Base-by-base conservation (phyloP, 2,888 invertebrate species). In the Mesorhabditis belari region DNA sequence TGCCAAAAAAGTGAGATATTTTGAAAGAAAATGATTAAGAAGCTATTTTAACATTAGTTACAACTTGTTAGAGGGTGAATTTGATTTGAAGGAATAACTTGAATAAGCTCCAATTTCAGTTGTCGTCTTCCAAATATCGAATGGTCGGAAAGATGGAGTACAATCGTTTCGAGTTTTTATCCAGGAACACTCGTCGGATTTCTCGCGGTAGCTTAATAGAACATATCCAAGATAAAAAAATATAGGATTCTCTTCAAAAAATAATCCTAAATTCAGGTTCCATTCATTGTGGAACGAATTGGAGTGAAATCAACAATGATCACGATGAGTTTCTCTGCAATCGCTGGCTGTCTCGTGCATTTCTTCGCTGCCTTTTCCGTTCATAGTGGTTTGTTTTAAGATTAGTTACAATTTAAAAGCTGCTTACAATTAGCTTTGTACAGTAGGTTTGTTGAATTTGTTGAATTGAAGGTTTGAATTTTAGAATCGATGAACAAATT, bases 141-240 rank as follows among this genome's bases (percentile, higher is more conserved):
- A 23, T 77, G 77, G 76, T 62, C 71, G 3, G 55, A 66, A 5
- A 63, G 71, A 53, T 78, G 77, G 77, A 72, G 75, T 59, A 63
- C 71, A 4, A 65, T 72, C 29, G 76, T 78, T 24, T 69, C 77
- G 21, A 69, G 70, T 57, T 77, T 79, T 63, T 79, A 79, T 59
- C 75, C 77, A 2, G 79, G 79, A 25, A 70, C 77, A 9, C 67
- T 79, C 44, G 50, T 77, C 9, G 79, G 79, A 49, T 79, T 79
- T 58, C 57, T 77, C 24, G 24, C 73, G 64, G 76, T 75, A 49
- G 59, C 66, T 57, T n/a, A n/a, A 12, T 9, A 23, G 2, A 21
- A 24, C 17, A 6, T 9, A 49, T 19, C 24, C 28, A 28, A 35
- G 21, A 17, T 35, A 35, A 35, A 9, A 35, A 35, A 35, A 35